phyloP scores from a whole-genome alignment of 2,797 vertebrate genomes.

The Gallinago stenura region DNA sequence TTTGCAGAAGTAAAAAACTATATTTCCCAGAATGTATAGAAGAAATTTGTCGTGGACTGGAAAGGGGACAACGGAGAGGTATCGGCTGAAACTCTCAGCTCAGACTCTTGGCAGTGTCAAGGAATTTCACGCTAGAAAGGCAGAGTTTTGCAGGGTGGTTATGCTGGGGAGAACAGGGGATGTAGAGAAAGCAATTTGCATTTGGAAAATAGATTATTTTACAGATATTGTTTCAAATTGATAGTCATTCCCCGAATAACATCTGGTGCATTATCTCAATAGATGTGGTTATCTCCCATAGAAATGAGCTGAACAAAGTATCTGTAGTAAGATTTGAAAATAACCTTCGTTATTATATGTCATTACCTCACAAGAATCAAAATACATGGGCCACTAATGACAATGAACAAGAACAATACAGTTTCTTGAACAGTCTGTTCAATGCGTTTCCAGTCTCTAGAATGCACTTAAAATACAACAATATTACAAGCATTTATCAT shows the following conservation, averaged over 20 bases:
- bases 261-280: slow-evolving; percentile 27
- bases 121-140: background rate
- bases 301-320: slow-evolving; percentile 15
- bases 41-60: background rate
- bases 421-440: slow-evolving; percentile 36
- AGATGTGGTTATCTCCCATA: slow-evolving; percentile 30
- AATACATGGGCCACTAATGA: slow-evolving; percentile 22
- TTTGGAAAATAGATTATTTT: slow-evolving; percentile 41
- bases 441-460: slow-evolving; percentile 26
- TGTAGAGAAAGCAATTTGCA: background rate
- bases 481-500: slow-evolving; percentile 50
- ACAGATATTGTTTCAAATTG: slow-evolving; percentile 40
- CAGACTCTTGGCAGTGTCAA: background rate
- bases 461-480: slow-evolving; percentile 21
- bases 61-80: background rate
- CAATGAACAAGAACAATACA: slow-evolving; percentile 36
- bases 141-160: background rate
- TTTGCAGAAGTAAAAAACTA: background rate
- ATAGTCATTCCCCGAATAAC: slow-evolving; percentile 23
- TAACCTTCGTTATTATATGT: slow-evolving; percentile 50
- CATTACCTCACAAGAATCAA: slow-evolving; percentile 36
- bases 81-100: background rate
- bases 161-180: background rate
- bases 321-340: slow-evolving; percentile 1
- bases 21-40: background rate